Conservation (phyloP, 1,140 invertebrate genomes). For the Pinna nobilis region DNA sequence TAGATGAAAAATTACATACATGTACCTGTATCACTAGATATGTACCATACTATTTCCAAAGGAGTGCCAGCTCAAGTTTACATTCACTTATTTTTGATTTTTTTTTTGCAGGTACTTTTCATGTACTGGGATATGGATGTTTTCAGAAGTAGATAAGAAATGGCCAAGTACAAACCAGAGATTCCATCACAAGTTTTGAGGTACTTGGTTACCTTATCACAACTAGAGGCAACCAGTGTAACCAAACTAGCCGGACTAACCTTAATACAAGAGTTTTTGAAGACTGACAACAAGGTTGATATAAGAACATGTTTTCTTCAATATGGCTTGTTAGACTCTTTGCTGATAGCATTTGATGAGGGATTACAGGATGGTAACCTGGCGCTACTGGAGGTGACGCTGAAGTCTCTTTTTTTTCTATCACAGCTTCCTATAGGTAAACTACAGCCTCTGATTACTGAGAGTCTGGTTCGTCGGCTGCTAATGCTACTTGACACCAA, state of each 20-base stretch:
- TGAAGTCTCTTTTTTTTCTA: conserved; percentile 33
- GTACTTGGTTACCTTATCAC: conserved; percentile 1
- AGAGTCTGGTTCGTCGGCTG: conserved; percentile 24
- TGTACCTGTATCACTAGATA: too few species aligned
- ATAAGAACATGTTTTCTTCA: conserved; percentile 18
- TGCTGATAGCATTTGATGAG: conserved; percentile 32
- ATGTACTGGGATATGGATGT: too few species aligned
- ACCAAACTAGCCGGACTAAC: conserved; percentile 29
- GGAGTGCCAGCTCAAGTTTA: too few species aligned
- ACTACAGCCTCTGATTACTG: conserved; percentile 27
- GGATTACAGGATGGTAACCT: conserved; percentile 9
- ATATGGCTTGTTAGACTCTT: conserved; percentile 27
- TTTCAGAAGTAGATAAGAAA: too few species aligned
- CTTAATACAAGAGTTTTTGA: conserved; percentile 33
- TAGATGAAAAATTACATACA: too few species aligned
- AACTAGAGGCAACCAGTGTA: conserved; percentile 3
- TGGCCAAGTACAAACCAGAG: too few species aligned
- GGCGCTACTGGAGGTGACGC: conserved; percentile 20
- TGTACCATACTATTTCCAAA: too few species aligned
- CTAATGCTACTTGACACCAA: conserved; percentile 23
- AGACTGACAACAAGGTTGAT: conserved; percentile 20
- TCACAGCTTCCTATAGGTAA: conserved; percentile 29
- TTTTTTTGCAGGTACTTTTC: too few species aligned
- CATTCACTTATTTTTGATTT: too few species aligned
- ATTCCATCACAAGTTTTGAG: neutral